Evolutionary conservation across 2,113 vertebrate genomes (phyloP), one percentile per base, ranked within the genome.

Genomic region (Malurus elegans): DNA sequence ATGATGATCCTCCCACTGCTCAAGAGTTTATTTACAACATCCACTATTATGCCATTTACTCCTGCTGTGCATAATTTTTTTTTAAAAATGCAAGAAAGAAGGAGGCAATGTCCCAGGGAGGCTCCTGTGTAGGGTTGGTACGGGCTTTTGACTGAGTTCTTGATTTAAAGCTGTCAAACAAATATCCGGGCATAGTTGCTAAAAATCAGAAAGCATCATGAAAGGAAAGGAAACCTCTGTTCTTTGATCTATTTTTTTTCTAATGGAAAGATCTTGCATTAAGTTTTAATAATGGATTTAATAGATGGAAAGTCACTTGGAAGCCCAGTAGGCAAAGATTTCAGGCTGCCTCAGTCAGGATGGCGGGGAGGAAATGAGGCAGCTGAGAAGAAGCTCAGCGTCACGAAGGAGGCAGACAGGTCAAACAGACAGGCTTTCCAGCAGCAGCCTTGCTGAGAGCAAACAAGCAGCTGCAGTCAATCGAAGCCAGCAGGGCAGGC

Each of bases 1-100:
- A 96, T 92, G 90, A 96, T 86, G 75, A 87, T 67, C 67, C 60
- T 94, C 94, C 85, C 67, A 88, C 79, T 53, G 44, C 79, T 93
- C 74, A 85, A 86, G 80, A 90, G 81, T 92, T 95, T 94, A 93
- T 94, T 96, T 94, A 88, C 67, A 92, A 48, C 83, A 88, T 95
- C 47, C 28, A 78, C 75, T 76, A 64, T 86, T 92, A 91, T 71
- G 44, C 71, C 31, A 14, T 25, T 90, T 74, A 58, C 42, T 85
- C 78, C 66, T 72, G 50, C 78, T 73, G 66, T 76, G 44, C 74
- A 62, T 73, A 76, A 81, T 13, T 38, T 38, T 38, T 38, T 38
- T 38, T 14, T 0, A 45, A 61, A 64, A 44, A 54, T 12, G 38
- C 56, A 88, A 16, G 12, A 64, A 78, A 78, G 45, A 48, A 47